These are phyloP conservation scores for Sylvietta virens DNA, from an alignment of 2,113 vertebrate genomes.

Conservation along the genomic window DNA sequence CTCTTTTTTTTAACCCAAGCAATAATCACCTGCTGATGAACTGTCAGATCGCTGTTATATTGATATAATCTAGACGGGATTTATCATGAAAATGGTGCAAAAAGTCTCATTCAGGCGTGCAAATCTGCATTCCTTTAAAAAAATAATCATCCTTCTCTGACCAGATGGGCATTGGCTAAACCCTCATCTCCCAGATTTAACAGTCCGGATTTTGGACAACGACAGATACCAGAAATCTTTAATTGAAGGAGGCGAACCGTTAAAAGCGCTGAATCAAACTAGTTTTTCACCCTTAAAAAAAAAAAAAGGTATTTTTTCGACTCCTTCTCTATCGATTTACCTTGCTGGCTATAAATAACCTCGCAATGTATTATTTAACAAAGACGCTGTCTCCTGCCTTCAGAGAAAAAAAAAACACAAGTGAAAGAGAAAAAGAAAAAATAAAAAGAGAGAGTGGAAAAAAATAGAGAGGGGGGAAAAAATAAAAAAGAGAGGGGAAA, in stretches of 20 bases:
- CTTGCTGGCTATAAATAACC: slow-evolving; percentile 41
- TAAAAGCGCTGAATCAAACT: slow-evolving; percentile 22
- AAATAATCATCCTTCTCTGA: slow-evolving; percentile 10
- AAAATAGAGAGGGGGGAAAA: background rate
- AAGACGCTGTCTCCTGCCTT: background rate
- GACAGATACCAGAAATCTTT: slow-evolving; percentile 27
- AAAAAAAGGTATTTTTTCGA: background rate
- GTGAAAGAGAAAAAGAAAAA: no score
- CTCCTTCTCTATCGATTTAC: slow-evolving; percentile 34
- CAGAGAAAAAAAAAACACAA: background rate
- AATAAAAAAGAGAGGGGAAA: background rate
- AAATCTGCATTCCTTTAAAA: slow-evolving; percentile 44
- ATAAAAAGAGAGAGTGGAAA: background rate
- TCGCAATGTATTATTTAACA: slow-evolving; percentile 31
- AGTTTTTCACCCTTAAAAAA: background rate
- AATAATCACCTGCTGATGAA: slow-evolving; percentile 55
- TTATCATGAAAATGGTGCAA: slow-evolving; percentile 55
- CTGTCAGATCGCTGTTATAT: slow-evolving; percentile 36
- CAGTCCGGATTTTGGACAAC: slow-evolving; percentile 46
- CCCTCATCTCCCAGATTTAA: slow-evolving; percentile 47
- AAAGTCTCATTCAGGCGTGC: slow-evolving; percentile 26
- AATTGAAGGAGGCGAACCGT: slow-evolving; percentile 19
- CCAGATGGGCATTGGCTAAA: slow-evolving; percentile 63
- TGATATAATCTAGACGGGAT: slow-evolving; percentile 5
- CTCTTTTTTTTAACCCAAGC: background rate